These are phyloP conservation scores for Rynchops niger DNA, from an alignment of 2,113 vertebrate species.

Conservation along the genomic window DNA sequence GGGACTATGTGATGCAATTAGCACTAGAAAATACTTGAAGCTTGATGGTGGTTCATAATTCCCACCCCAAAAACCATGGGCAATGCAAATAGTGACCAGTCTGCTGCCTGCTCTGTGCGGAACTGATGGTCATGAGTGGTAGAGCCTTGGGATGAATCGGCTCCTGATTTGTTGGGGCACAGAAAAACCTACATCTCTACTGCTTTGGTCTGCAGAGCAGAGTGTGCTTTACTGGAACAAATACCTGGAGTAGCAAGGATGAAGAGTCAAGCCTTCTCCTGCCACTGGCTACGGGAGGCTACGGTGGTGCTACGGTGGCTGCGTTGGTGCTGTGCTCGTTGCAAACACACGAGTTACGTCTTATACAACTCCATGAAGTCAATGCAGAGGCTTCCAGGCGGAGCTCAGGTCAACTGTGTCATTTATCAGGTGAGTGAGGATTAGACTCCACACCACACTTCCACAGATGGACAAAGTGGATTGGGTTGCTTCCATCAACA, in stretches of 20 bases:
- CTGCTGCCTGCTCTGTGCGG: neutral
- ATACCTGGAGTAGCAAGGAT: neutral
- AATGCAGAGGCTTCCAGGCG: neutral
- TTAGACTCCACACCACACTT: neutral
- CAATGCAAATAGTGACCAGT: accelerated
- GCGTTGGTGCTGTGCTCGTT: neutral
- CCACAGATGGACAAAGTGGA: neutral
- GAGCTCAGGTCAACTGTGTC: neutral
- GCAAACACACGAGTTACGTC: accelerated
- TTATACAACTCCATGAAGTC: accelerated
- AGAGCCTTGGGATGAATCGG: neutral
- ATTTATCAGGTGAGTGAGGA: neutral
- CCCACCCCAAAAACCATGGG: neutral
- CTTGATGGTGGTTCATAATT: neutral
- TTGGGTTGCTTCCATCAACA: neutral
- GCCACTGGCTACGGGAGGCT: neutral
- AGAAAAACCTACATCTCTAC: neutral
- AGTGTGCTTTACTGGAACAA: neutral
- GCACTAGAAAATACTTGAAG: neutral
- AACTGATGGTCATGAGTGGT: accelerated
- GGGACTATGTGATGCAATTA: neutral
- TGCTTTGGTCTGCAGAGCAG: neutral
- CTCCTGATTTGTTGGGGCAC: neutral
- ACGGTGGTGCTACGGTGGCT: too few relatives aligned
- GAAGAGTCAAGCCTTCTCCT: neutral